These are phyloP conservation scores for Macroglossus sobrinus DNA, from an alignment of 2,113 vertebrate species.

Conservation along the genomic window DNA sequence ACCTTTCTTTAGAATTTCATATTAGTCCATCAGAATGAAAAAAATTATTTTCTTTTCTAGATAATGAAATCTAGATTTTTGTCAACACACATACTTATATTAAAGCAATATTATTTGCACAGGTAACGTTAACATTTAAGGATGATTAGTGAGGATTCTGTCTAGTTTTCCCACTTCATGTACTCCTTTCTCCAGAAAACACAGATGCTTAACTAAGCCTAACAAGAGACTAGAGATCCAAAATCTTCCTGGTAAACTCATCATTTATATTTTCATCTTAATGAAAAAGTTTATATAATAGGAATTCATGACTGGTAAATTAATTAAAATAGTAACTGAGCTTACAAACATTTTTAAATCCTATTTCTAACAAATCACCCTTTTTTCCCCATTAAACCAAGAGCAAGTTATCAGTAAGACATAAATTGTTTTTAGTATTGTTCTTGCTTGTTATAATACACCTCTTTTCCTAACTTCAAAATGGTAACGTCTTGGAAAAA, in stretches of 20 bases:
- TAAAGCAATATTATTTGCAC: neutral
- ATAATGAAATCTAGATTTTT: slow-evolving; percentile 5
- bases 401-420: neutral
- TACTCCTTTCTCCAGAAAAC: neutral
- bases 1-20: neutral
- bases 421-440: neutral
- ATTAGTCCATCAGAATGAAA: neutral
- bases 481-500: slow-evolving; percentile 10
- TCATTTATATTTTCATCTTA: neutral
- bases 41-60: neutral
- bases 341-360: neutral
- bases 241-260: neutral
- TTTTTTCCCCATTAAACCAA: neutral
- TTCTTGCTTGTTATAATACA: neutral
- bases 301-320: neutral
- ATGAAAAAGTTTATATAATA: neutral
- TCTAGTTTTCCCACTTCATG: neutral
- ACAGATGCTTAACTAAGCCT: neutral
- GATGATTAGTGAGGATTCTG: neutral
- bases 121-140: neutral
- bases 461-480: slow-evolving; percentile 33
- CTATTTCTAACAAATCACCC: neutral
- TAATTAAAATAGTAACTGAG: neutral
- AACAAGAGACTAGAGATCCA: neutral
- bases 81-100: neutral